Base-by-base conservation (phyloP, 2,888 invertebrate genomes). In the Cephus pygmeus region DNA sequence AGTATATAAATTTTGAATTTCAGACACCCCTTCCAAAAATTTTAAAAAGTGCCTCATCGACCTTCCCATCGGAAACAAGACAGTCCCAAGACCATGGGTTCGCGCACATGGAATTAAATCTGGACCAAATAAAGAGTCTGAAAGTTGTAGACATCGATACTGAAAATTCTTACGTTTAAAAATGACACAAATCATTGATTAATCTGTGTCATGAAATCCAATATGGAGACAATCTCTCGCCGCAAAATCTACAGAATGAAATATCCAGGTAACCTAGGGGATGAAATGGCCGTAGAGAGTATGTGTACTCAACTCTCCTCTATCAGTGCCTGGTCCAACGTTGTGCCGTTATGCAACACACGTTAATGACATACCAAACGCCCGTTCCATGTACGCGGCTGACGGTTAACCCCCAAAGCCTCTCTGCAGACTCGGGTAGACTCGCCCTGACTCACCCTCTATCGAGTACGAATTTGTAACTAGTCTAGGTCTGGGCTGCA, bases 321-420 rank as follows among this genome's bases (percentile, higher is more conserved):
- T 33, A 71, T 71, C 33, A 31, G 34, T 71, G 4, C 11, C 33
- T 34, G 71, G 9, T 34, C 71, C 56, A 23, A 56, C 23, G 56
- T 56, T 56, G 56, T 56, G 71, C 33, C 33, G 71, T 71, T 71
- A 71, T 31, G 31, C 71, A 71, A 71, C 71, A 34, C 71, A 56
- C 73, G 34, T 73, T 76, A 68, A 69, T 73, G 68, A 68, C 74
- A 73, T 15, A 82, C 80, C 85, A 82, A 82, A 86, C 85, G 86
- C 86, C 84, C 79, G 81, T 81, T 84, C 80, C 80, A 75, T 81
- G 81, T 81, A 82, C 79, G 82, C 77, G 83, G 81, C 80, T 77
- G 78, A 82, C 77, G 85, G 84, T 83, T 82, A 85, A 84, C 86
- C 84, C 75, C 81, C 73, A 68, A 56, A 34, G 78, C 40, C 23